Evolutionary conservation across 2,113 vertebrate genomes (phyloP).

Genomic region (Caranx melampygus): DNA sequence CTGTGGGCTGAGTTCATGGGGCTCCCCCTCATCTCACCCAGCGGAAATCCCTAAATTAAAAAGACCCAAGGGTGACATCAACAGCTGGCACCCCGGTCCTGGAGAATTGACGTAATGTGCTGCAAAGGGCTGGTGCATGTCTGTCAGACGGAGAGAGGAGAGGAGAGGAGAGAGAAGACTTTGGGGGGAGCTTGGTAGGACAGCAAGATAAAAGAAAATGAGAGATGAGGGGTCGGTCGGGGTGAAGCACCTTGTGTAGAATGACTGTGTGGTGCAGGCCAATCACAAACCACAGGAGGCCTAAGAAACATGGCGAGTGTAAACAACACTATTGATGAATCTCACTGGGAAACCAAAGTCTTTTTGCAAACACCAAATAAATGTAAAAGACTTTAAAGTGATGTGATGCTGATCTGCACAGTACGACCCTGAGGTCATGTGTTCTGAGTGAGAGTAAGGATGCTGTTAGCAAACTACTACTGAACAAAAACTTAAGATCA

Average conservation of each 20-base stretch:
- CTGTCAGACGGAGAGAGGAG: slow-evolving; percentile 60
- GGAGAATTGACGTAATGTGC: slow-evolving; percentile 73
- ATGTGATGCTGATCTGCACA: neutral
- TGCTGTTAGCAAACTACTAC: neutral
- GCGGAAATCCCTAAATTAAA: slow-evolving; percentile 83
- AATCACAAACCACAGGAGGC: slow-evolving; percentile 2
- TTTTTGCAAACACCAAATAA: neutral
- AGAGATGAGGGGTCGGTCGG: neutral
- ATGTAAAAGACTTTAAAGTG: too few species aligned
- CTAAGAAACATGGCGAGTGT: slow-evolving; percentile 8
- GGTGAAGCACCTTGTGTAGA: neutral
- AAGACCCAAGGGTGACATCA: slow-evolving; percentile 82
- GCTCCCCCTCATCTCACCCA: slow-evolving; percentile 76
- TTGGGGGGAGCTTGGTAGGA: neutral
- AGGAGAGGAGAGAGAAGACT: slow-evolving; percentile 7
- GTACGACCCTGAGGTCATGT: neutral
- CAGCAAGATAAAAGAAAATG: slow-evolving; percentile 22
- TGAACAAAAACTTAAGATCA: neutral
- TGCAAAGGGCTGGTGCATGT: slow-evolving; percentile 74
- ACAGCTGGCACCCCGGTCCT: slow-evolving; percentile 72
- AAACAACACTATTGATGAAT: slow-evolving; percentile 8
- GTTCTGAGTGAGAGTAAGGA: neutral
- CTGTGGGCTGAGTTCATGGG: slow-evolving; percentile 66
- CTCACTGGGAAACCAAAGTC: neutral
- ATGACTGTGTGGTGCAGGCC: neutral